These are phyloP conservation scores for Dicrurus megarhynchus DNA, from an alignment of 2,113 vertebrate species.

Conservation along the genomic window DNA sequence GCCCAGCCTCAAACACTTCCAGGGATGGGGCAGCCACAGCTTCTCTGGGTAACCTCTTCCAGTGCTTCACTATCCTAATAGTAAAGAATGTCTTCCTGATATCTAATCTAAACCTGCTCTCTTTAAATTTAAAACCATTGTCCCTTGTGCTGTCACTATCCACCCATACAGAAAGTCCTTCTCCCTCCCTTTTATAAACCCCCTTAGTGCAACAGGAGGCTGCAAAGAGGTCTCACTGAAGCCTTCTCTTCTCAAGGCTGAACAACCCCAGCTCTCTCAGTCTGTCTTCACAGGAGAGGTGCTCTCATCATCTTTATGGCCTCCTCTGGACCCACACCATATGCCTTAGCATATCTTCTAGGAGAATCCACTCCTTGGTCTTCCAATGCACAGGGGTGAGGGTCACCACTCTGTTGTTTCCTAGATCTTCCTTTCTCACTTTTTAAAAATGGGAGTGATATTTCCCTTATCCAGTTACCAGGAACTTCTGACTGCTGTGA, in stretches of 20 bases:
- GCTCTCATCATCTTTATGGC: neutral
- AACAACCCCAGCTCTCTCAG: neutral
- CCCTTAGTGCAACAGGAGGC: neutral
- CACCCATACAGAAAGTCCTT: neutral
- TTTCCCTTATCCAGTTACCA: neutral
- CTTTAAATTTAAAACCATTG: neutral
- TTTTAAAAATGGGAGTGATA: rapidly evolving
- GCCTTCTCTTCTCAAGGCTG: neutral
- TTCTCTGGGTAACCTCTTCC: neutral
- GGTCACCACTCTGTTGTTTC: neutral
- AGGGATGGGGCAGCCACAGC: neutral
- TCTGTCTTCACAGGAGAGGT: neutral
- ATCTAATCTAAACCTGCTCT: neutral
- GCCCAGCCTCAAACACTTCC: neutral
- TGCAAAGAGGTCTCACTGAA: neutral
- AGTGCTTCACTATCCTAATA: neutral
- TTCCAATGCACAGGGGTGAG: neutral
- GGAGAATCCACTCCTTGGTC: neutral
- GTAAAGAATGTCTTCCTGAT: neutral
- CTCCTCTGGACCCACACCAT: neutral
- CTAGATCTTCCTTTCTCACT: neutral
- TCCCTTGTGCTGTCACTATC: neutral
- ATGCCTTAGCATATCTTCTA: neutral
- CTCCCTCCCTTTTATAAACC: neutral
- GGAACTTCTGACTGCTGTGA: neutral